Evolutionary conservation across 2,888 invertebrate species (phyloP).

Genomic region (Xestia sexstrigata): DNA sequence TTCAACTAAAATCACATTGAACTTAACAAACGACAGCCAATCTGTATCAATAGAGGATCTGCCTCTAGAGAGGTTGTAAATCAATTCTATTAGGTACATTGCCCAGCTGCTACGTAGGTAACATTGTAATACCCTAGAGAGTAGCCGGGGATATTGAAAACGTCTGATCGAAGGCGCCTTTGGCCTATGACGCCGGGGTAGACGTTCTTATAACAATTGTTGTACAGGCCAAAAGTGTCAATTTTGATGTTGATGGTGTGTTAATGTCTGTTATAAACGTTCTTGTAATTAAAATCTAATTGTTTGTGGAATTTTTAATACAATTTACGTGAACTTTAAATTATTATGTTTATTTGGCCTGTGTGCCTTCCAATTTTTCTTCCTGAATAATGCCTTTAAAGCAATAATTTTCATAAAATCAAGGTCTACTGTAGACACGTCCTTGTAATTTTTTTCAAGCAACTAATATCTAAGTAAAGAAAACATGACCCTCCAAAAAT

Average conservation of each 20-base stretch:
- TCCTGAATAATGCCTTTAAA: too few species aligned
- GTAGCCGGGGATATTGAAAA: constrained; percentile 46
- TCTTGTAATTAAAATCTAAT: too few species aligned
- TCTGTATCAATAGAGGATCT: constrained; percentile 24
- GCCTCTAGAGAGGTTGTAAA: constrained; percentile 31
- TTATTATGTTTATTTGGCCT: too few species aligned
- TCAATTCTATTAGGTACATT: constrained; percentile 41
- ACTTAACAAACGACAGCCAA: neutral
- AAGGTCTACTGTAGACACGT: too few species aligned
- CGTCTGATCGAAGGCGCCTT: constrained; percentile 42
- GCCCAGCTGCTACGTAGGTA: constrained; percentile 12
- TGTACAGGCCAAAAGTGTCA: constrained; percentile 7
- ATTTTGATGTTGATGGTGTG: neutral
- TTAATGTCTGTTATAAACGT: too few species aligned
- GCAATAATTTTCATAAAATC: too few species aligned
- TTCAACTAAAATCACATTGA: constrained; percentile 7
- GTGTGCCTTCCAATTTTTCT: too few species aligned
- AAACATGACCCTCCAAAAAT: too few species aligned
- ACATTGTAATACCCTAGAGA: constrained; percentile 37
- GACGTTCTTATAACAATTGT: constrained; percentile 26
- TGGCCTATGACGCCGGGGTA: constrained; percentile 20
- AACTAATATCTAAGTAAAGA: too few species aligned
- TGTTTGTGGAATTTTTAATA: too few species aligned
- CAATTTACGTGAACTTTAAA: too few species aligned
- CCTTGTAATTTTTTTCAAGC: too few species aligned